These are phyloP conservation scores for Gisinianus flammeolus DNA, from an alignment of 2,888 invertebrate genomes.

Conservation along the genomic window DNA sequence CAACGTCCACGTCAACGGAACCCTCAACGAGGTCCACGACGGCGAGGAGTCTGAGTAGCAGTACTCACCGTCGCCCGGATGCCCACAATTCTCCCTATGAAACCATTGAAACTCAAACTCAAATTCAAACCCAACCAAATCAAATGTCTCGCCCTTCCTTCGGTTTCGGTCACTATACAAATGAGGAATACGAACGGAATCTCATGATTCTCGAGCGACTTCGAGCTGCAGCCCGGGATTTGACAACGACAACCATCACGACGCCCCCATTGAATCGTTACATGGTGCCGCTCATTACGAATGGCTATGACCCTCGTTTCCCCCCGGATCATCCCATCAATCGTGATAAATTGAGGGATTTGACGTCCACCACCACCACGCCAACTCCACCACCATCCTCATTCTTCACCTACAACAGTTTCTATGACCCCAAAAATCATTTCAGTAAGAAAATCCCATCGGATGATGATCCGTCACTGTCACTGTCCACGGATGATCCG, in stretches of 20 bases:
- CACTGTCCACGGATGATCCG: not conserved
- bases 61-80: no score
- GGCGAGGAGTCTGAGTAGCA: no score
- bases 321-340: constrained; percentile 58
- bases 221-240: not conserved
- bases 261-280: constrained; percentile 24
- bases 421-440: constrained; percentile 42
- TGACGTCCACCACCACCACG: constrained; percentile 41
- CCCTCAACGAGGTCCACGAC: constrained; percentile 26
- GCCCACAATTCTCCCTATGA: no score
- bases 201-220: constrained; percentile 9
- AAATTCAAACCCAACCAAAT: no score
- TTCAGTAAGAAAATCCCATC: constrained; percentile 29
- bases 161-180: not conserved
- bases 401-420: constrained; percentile 35
- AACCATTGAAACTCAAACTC: no score
- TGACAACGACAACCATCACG: constrained; percentile 29
- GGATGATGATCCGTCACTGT: not conserved
- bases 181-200: constrained; percentile 14
- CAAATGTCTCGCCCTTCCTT: no score
- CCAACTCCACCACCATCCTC: constrained; percentile 35
- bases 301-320: constrained; percentile 53
- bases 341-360: constrained; percentile 42
- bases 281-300: constrained; percentile 10
- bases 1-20: not conserved